Evolutionary conservation across 2,888 invertebrate genomes (phyloP), one percentile per base, ranked within the genome.

Genomic region (Spodoptera picta): DNA sequence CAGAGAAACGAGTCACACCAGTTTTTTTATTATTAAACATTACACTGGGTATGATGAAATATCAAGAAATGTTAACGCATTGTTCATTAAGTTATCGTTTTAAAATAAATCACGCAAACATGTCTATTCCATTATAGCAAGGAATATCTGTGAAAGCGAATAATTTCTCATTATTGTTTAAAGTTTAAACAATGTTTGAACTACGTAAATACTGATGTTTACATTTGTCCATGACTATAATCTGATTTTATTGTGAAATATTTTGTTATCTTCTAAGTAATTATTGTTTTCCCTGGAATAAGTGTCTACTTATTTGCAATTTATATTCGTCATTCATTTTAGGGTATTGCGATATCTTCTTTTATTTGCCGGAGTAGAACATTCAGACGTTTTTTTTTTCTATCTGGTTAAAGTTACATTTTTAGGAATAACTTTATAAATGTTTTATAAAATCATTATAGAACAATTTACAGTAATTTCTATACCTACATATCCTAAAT

Each of bases 31-130:
- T 55, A 54, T 56, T 60, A 44, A 76, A 50, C 14, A 46, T 36
- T 6, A 6, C 31, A 31, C 5, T 36, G 6, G 9, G 41, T 19
- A 73, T 77, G 69, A 76, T 76, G 73, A 63, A 76, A 76, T 74
- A 24, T 50, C 47, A 11, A 6, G 50, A 36, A 50, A 51, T 63
- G 43, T 75, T 73, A 43, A 46, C 10, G 19, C 62, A 59, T 47
- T 65, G 44, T 57, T 63, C 36, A 59, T 63, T 50, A 52, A 60
- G 57, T 23, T 71, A 69, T 64, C 53, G 45, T 45, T 57, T 64
- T 14, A 31, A 42, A 73, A 60, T 46, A 68, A 50, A 41, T 41
- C 49, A 42, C 9, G 7, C 23, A 12, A 5, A 11, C 42, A n/a
- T 54, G 7, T 45, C 19, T 47, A 55, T 41, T 48, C 24, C 4